These are phyloP conservation scores for Eledona agricola DNA, from an alignment of 2,888 invertebrate genomes.

Conservation along the genomic window DNA sequence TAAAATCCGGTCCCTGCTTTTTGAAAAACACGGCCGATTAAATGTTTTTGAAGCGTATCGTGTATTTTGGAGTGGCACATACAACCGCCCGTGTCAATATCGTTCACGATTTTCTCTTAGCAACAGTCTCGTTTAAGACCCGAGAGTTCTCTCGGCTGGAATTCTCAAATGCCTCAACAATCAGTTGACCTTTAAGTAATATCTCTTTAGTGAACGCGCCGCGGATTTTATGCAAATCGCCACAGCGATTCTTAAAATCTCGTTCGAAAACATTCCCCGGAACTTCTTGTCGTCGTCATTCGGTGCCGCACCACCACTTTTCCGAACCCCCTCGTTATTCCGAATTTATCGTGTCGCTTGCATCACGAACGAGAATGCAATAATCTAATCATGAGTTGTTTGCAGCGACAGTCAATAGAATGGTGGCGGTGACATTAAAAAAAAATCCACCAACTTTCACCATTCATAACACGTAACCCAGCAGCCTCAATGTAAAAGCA, in stretches of 20 bases:
- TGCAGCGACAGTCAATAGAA: conserved; percentile 27
- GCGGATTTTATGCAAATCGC: conserved; percentile 40
- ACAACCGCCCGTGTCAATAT: conserved; percentile 31
- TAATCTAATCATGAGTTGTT: conserved; percentile 31
- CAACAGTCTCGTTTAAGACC: conserved; percentile 26
- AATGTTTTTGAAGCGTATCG: conserved; percentile 1
- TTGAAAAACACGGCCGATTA: too few relatives aligned
- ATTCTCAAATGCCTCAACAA: conserved; percentile 39
- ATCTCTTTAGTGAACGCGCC: conserved; percentile 41
- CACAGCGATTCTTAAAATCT: conserved; percentile 20
- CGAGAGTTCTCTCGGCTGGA: conserved; percentile 29
- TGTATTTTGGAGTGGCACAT: conserved; percentile 7
- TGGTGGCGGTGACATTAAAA: conserved; percentile 36
- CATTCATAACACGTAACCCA: conserved; percentile 37
- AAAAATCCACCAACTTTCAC: conserved; percentile 38
- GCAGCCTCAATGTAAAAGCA: conserved; percentile 45
- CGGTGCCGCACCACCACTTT: too few relatives aligned
- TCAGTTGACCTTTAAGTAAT: conserved; percentile 48
- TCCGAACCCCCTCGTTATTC: conserved; percentile 17
- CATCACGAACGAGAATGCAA: conserved; percentile 31
- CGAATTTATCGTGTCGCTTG: conserved; percentile 18
- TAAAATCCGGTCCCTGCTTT: too few relatives aligned
- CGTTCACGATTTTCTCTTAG: conserved; percentile 35
- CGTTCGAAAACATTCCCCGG: conserved; percentile 13
- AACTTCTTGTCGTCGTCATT: conserved; percentile 2